These are phyloP conservation scores for Tupaia tana DNA, from an alignment of 2,113 vertebrate genomes.

Conservation along the genomic window DNA sequence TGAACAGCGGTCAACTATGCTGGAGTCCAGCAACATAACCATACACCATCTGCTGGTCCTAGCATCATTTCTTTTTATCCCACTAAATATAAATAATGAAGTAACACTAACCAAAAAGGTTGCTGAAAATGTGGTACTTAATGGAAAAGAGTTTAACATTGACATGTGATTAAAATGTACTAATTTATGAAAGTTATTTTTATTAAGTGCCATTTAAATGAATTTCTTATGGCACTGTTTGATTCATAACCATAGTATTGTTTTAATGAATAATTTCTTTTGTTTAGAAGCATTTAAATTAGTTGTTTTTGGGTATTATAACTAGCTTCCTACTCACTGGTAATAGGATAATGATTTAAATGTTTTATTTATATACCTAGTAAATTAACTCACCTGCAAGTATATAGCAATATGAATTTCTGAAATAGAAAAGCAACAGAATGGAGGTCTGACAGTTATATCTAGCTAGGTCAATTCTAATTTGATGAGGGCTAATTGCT, in stretches of 20 bases:
- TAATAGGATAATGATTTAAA: conserved; percentile 9
- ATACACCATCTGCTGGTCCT: too few species aligned
- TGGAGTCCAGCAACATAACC: too few species aligned
- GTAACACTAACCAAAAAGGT: neutral
- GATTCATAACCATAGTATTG: conserved; percentile 5
- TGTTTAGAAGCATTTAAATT: conserved; percentile 49
- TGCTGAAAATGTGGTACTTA: neutral
- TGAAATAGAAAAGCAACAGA: neutral
- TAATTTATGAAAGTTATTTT: neutral
- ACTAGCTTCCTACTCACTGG: conserved; percentile 5
- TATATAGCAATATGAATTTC: neutral
- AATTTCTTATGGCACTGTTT: conserved; percentile 11
- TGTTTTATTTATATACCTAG: conserved; percentile 15
- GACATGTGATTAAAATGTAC: neutral
- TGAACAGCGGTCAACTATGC: too few species aligned
- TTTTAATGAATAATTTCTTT: conserved; percentile 55
- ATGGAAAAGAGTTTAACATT: neutral
- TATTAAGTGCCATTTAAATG: conserved; percentile 28
- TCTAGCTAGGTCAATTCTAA: neutral
- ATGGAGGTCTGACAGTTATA: neutral
- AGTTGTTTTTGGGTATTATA: conserved; percentile 13
- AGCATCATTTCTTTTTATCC: neutral
- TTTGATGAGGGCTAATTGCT: neutral
- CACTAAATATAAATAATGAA: neutral
- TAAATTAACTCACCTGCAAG: conserved; percentile 16